Evolutionary conservation across 2,888 invertebrate species (phyloP).

Genomic region (Lithodes maja): DNA sequence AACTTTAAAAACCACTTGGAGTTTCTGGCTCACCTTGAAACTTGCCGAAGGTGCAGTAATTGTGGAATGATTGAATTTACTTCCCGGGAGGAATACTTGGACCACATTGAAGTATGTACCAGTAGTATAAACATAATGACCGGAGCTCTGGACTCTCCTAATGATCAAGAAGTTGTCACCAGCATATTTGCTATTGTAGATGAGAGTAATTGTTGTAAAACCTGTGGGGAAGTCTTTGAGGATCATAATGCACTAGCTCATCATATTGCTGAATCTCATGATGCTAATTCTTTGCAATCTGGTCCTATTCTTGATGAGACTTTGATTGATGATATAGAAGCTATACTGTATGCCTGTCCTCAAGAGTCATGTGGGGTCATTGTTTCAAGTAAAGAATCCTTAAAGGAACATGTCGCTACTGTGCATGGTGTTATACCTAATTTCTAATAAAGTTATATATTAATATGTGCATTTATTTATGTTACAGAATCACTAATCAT

Average conservation of each 20-base stretch:
- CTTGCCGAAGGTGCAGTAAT: conserved; percentile 51
- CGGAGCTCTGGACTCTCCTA: conserved; percentile 48
- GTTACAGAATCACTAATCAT: neutral
- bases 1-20: conserved; percentile 43
- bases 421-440: conserved; percentile 28
- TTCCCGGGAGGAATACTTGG: conserved; percentile 44
- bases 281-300: conserved; percentile 5
- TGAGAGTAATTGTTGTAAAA: conserved; percentile 32
- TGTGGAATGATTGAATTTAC: conserved; percentile 44
- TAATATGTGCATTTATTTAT: neutral
- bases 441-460: neutral
- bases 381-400: conserved; percentile 41
- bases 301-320: conserved; percentile 14
- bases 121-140: conserved; percentile 59
- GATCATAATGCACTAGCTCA: conserved; percentile 34
- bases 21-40: conserved; percentile 49
- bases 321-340: conserved; percentile 13
- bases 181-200: conserved; percentile 62
- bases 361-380: conserved; percentile 49
- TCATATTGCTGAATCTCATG: conserved; percentile 41
- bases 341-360: conserved; percentile 53
- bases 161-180: conserved; percentile 53
- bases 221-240: conserved; percentile 47
- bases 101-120: conserved; percentile 50
- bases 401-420: conserved; percentile 26